phyloP scores from a whole-genome alignment of 2,888 invertebrate species.

The Conchocele bisecta region DNA sequence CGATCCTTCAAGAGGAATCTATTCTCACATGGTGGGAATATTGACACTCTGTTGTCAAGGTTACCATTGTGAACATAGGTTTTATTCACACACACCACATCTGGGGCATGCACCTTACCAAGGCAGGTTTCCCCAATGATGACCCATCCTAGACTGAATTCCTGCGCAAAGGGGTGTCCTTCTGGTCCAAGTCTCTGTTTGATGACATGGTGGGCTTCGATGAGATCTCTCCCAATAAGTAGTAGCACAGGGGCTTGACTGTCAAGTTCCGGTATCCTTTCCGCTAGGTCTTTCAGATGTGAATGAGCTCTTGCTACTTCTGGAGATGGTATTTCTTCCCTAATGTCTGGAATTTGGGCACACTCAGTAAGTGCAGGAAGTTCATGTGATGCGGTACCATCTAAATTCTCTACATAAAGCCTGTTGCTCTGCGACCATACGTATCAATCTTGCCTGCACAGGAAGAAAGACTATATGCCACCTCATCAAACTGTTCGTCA shows the following conservation, averaged over 20 bases:
- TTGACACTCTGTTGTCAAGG: neutral
- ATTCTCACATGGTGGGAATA: slow-evolving; percentile 23
- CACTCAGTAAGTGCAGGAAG: slow-evolving; percentile 39
- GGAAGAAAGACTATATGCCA: slow-evolving; percentile 7
- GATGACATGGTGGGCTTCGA: slow-evolving; percentile 37
- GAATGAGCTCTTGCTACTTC: slow-evolving; percentile 18
- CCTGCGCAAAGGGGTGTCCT: slow-evolving; percentile 32
- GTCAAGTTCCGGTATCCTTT: slow-evolving; percentile 16
- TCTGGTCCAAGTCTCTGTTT: slow-evolving; percentile 34
- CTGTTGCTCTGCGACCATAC: slow-evolving; percentile 12
- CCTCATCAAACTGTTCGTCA: too few relatives aligned
- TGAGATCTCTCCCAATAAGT: slow-evolving; percentile 34
- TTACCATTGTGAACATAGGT: slow-evolving; percentile 20
- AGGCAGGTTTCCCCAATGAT: slow-evolving; percentile 51
- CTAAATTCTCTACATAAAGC: slow-evolving; percentile 25
- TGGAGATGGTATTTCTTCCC: slow-evolving; percentile 44
- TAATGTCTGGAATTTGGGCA: slow-evolving; percentile 27
- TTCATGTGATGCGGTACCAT: slow-evolving; percentile 5
- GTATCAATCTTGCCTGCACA: slow-evolving; percentile 5
- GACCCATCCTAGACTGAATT: slow-evolving; percentile 30
- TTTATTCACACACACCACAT: slow-evolving; percentile 23
- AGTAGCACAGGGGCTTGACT: slow-evolving; percentile 26
- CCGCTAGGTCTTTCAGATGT: slow-evolving; percentile 25
- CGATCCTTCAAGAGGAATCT: neutral
- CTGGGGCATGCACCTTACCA: slow-evolving; percentile 34